These are phyloP conservation scores for Teleogryllus oceanicus DNA, from an alignment of 2,888 invertebrate species.

Conservation along the genomic window DNA sequence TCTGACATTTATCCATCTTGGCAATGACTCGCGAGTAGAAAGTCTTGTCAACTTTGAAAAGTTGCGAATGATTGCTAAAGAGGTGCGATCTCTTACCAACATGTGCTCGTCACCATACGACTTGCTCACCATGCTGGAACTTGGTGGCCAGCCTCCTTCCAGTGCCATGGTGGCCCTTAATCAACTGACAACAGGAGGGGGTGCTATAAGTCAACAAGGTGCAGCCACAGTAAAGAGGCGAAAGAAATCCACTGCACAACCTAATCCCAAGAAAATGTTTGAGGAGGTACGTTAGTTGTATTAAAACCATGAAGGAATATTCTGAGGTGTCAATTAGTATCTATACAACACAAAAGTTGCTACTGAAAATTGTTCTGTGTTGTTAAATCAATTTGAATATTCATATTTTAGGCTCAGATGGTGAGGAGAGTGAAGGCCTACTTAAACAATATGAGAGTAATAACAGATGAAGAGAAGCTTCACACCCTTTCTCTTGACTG, in stretches of 20 bases:
- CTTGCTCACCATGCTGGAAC: conserved; percentile 75
- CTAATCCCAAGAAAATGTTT: conserved; percentile 97
- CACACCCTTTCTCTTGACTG: conserved; percentile 87
- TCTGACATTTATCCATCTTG: conserved; percentile 95
- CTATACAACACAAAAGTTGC: not conserved
- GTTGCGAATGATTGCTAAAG: conserved; percentile 96
- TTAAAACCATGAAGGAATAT: not conserved
- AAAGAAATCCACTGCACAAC: conserved; percentile 84
- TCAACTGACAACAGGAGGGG: conserved; percentile 64
- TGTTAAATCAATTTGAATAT: not conserved
- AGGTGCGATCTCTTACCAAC: conserved; percentile 82
- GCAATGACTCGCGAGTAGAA: conserved; percentile 89
- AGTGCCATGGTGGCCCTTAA: conserved; percentile 85
- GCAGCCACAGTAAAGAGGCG: conserved; percentile 82
- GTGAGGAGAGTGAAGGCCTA: conserved; percentile 95
- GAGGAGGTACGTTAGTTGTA: conserved; percentile 62
- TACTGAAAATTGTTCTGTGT: not conserved
- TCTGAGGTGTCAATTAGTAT: not conserved
- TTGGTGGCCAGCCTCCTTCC: conserved; percentile 79
- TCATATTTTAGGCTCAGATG: conserved; percentile 75
- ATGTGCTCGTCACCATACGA: conserved; percentile 96
- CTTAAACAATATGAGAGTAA: conserved; percentile 84
- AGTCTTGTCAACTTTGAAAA: conserved; percentile 96
- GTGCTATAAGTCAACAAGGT: conserved; percentile 56
- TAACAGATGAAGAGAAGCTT: conserved; percentile 85